These are phyloP conservation scores for Centropus unirufus DNA, from an alignment of 2,113 vertebrate genomes.

Conservation along the genomic window DNA sequence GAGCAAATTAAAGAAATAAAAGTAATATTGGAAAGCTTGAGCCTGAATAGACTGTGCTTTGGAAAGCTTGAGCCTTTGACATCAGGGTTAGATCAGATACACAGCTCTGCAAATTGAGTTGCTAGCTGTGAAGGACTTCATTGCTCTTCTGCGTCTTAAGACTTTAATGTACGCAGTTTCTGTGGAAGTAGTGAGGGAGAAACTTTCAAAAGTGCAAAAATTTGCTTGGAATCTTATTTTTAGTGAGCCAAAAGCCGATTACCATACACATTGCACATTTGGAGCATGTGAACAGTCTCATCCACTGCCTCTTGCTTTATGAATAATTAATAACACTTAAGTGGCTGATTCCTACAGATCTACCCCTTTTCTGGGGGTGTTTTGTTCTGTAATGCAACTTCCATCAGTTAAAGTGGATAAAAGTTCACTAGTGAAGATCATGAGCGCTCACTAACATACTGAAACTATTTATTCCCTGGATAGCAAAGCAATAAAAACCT, in stretches of 20 bases:
- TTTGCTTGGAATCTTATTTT: background rate
- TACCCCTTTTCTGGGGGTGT: background rate
- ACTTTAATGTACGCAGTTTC: background rate
- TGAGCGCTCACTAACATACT: background rate
- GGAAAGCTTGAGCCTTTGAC: background rate
- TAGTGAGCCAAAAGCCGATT: background rate
- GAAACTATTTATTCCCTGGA: background rate
- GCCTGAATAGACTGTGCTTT: background rate
- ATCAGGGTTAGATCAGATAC: background rate
- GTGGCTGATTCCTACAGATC: constrained; percentile 12
- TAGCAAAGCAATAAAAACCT: background rate
- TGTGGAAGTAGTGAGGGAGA: background rate
- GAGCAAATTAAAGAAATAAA: constrained; percentile 19
- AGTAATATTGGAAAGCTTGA: background rate
- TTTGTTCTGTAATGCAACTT: constrained; percentile 5
- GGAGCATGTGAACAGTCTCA: background rate
- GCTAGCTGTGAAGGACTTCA: background rate
- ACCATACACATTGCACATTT: background rate
- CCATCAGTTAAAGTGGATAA: background rate
- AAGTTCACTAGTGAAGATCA: constrained; percentile 3
- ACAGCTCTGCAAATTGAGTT: background rate
- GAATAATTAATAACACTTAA: constrained; percentile 35
- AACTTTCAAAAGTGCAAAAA: background rate
- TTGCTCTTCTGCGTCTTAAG: background rate
- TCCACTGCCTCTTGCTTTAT: constrained; percentile 5